A percentile compares a stretch with the other conserved stretches of the same genome.
Conservation (phyloP, 2,888 invertebrate species). For the Drosophila gaucha region DNA sequence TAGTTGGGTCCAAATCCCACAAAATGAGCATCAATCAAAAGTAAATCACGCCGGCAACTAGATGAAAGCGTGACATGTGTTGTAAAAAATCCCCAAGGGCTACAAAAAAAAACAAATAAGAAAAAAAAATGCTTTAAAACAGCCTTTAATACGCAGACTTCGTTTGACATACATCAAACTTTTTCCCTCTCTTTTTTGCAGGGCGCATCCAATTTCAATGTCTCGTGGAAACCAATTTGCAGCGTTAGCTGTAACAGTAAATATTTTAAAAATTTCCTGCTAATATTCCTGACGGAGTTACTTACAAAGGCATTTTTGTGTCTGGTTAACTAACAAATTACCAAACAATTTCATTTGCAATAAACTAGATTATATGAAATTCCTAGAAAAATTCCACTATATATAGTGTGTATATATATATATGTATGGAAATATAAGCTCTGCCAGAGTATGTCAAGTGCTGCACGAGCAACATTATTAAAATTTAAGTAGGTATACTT, state of each 20-base stretch:
- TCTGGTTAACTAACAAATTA: slow-evolving; percentile 13
- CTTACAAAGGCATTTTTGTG: slow-evolving; percentile 15
- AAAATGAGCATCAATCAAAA: slow-evolving; percentile 58
- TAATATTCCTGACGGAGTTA: slow-evolving; percentile 4
- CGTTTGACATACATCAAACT: not conserved
- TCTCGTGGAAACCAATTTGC: slow-evolving; percentile 6
- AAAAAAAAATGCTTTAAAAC: slow-evolving; percentile 3
- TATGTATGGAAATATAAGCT: too few relatives aligned
- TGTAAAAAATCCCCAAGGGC: slow-evolving; percentile 10
- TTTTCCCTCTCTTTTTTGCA: not conserved
- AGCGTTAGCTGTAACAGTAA: not conserved
- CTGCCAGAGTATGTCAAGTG: too few relatives aligned
- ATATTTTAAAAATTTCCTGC: slow-evolving; percentile 1
- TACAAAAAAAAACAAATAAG: not conserved
- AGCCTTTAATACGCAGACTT: slow-evolving; percentile 4
- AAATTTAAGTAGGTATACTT: too few relatives aligned
- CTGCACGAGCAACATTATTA: too few relatives aligned
- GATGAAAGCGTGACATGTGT: slow-evolving; percentile 34
- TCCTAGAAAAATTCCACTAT: not conserved
- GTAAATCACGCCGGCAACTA: slow-evolving; percentile 52
- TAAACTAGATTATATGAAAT: slow-evolving; percentile 2
- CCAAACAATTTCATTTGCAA: slow-evolving; percentile 9
- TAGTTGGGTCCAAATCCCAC: slow-evolving; percentile 53
- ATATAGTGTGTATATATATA: not conserved
- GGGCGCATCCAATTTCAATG: not conserved